Conservation (phyloP, 2,113 vertebrate species). For the Manacus vitellinus region DNA sequence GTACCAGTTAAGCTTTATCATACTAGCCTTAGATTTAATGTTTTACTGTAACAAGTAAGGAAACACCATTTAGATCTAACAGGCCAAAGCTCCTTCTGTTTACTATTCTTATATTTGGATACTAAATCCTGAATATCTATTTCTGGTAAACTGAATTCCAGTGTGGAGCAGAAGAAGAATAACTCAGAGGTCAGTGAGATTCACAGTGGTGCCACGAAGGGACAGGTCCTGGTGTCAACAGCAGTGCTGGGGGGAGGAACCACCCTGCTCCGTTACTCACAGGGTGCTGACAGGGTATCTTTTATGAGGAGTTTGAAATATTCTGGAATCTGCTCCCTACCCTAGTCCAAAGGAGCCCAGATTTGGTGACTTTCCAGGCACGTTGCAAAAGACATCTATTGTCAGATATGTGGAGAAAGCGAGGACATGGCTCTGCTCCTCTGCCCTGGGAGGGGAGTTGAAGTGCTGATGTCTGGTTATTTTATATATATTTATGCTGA, state of each 20-base stretch:
- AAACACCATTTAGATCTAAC: not conserved
- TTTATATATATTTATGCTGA: not conserved
- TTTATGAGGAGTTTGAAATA: not conserved
- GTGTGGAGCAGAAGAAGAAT: not conserved
- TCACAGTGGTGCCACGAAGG: not conserved
- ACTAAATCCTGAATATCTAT: slow-evolving; percentile 1
- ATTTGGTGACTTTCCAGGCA: not conserved
- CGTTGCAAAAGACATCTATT: not conserved
- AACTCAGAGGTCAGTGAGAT: not conserved
- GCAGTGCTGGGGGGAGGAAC: not conserved
- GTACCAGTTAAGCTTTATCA: not conserved
- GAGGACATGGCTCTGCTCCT: not conserved
- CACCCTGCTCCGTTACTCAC: not conserved
- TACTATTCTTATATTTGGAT: not conserved
- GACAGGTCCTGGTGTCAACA: not conserved
- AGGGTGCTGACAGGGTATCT: not conserved
- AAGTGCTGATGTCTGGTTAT: not conserved
- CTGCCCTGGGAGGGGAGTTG: too few relatives aligned
- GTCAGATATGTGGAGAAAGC: not conserved
- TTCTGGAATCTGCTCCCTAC: not conserved
- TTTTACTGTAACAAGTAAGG: not conserved
- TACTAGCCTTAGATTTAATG: not conserved
- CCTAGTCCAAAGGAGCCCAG: not conserved
- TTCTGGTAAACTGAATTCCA: not conserved
- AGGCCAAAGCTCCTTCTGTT: not conserved